Percentiles rank a stretch among this genome's conserved stretches.
phyloP scores from a whole-genome alignment of 2,888 invertebrate species.

The Venusia cambrica region DNA sequence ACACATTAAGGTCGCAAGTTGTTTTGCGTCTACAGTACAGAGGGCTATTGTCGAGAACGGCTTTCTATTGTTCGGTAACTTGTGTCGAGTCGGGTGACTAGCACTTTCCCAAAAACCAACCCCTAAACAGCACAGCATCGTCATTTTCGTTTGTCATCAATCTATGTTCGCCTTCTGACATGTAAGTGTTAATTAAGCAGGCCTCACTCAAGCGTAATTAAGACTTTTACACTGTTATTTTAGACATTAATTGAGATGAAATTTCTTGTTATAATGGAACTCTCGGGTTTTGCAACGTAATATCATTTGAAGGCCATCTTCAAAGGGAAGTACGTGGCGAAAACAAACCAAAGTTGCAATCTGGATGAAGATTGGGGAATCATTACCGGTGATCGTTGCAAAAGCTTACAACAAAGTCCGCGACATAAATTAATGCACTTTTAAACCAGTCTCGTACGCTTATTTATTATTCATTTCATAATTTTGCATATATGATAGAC shows the following conservation, averaged over 20 bases:
- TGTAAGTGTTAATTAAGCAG: slow-evolving; percentile 81
- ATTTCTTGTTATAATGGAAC: slow-evolving; percentile 75
- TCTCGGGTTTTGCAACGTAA: slow-evolving; percentile 51
- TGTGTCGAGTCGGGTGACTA: slow-evolving; percentile 61
- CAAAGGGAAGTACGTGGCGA: slow-evolving; percentile 54
- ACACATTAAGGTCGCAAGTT: slow-evolving; percentile 69
- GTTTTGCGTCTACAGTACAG: slow-evolving; percentile 57
- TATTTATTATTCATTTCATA: too few species aligned
- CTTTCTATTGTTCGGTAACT: slow-evolving; percentile 66
- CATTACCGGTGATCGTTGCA: slow-evolving; percentile 60
- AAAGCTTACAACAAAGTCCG: slow-evolving; percentile 48
- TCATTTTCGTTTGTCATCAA: slow-evolving; percentile 81
- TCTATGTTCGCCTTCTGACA: slow-evolving; percentile 78
- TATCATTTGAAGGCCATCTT: slow-evolving; percentile 62
- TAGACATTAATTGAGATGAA: slow-evolving; percentile 80
- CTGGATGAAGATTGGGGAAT: slow-evolving; percentile 63
- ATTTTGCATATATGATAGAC: too few species aligned
- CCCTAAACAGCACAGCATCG: slow-evolving; percentile 65
- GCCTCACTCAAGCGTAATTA: slow-evolving; percentile 79
- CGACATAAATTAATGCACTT: slow-evolving; percentile 48
- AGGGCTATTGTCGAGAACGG: slow-evolving; percentile 49
- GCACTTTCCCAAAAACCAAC: slow-evolving; percentile 66
- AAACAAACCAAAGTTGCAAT: slow-evolving; percentile 70
- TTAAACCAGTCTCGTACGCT: slow-evolving; percentile 35
- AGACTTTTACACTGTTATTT: slow-evolving; percentile 80